A percentile compares a stretch with the other conserved stretches of the same genome.
Conservation (phyloP, 1,140 invertebrate species). For the Nixonia krombeini region DNA sequence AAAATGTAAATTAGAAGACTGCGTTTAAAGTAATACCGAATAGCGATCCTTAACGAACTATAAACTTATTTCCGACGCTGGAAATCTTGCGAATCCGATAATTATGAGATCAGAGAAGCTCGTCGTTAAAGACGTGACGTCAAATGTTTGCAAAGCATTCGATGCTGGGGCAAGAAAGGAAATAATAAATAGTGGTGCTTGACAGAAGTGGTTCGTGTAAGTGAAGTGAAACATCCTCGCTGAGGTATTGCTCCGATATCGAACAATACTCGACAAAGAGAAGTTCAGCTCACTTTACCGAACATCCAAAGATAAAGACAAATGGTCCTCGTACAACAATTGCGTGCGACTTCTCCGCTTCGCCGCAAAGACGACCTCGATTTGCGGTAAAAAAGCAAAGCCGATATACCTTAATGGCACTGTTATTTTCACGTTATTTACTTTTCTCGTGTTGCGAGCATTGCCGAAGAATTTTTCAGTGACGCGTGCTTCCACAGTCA, state of each 20-base stretch:
- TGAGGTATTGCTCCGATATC: slow-evolving; percentile 28
- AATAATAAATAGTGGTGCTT: slow-evolving; percentile 23
- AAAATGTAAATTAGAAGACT: no score
- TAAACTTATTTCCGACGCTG: no score
- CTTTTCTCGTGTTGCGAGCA: not conserved
- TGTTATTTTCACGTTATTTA: not conserved
- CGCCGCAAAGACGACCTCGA: slow-evolving; percentile 24
- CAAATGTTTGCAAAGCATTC: slow-evolving; percentile 1
- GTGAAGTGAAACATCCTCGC: slow-evolving; percentile 30
- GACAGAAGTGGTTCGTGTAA: slow-evolving; percentile 29
- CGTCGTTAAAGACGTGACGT: no score
- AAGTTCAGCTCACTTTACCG: slow-evolving; percentile 34
- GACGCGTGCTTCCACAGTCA: no score
- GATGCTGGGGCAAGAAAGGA: slow-evolving; percentile 10
- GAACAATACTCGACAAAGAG: slow-evolving; percentile 36
- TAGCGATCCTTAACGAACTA: no score
- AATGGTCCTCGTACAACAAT: slow-evolving; percentile 29
- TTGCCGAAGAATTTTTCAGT: no score
- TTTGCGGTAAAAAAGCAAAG: slow-evolving; percentile 16
- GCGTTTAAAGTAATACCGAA: no score
- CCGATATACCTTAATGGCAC: not conserved
- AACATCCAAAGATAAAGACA: slow-evolving; percentile 29
- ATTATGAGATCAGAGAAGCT: no score
- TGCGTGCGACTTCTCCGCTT: slow-evolving; percentile 17
- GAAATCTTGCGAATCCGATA: no score